A percentile compares a stretch with the other conserved stretches of the same genome.
Evolutionary conservation across 2,888 invertebrate species (phyloP).

Genomic region (Caenorhabditis macrosperma): DNA sequence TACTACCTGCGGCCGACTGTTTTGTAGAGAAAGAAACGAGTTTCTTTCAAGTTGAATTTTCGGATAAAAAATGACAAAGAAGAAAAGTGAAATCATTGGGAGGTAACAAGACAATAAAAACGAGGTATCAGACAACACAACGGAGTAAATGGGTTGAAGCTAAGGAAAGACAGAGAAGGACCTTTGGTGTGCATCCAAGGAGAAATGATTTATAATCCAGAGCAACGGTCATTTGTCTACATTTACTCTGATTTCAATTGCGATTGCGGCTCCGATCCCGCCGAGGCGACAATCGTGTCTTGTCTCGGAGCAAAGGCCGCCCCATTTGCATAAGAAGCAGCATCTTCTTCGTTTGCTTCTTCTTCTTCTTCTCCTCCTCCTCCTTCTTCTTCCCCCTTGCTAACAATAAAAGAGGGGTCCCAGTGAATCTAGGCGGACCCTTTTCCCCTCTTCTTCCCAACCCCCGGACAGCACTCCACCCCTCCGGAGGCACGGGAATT

Average conservation of each 20-base stretch:
- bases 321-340: conserved; percentile 53
- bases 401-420: conserved; percentile 50
- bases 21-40: conserved; percentile 6
- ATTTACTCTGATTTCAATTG: conserved; percentile 20
- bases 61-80: too few relatives aligned
- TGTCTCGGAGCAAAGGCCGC: conserved; percentile 44
- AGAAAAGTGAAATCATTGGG: background rate
- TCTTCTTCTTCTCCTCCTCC: conserved; percentile 26
- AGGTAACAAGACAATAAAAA: background rate
- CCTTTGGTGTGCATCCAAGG: too few relatives aligned
- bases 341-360: conserved; percentile 23
- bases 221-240: conserved; percentile 24
- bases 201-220: too few relatives aligned
- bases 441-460: conserved; percentile 22
- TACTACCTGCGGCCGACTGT: conserved; percentile 10
- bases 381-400: conserved; percentile 23
- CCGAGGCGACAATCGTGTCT: conserved; percentile 32
- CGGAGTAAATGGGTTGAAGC: background rate
- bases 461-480: conserved; percentile 45
- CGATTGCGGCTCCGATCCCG: background rate
- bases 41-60: background rate
- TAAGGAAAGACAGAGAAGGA: conserved; percentile 1
- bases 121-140: background rate
- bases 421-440: conserved; percentile 52
- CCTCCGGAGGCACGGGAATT: conserved; percentile 50